Evolutionary conservation across 2,888 invertebrate species (phyloP), one percentile per base, ranked within the genome.

Genomic region (Aspidiotus destructor): DNA sequence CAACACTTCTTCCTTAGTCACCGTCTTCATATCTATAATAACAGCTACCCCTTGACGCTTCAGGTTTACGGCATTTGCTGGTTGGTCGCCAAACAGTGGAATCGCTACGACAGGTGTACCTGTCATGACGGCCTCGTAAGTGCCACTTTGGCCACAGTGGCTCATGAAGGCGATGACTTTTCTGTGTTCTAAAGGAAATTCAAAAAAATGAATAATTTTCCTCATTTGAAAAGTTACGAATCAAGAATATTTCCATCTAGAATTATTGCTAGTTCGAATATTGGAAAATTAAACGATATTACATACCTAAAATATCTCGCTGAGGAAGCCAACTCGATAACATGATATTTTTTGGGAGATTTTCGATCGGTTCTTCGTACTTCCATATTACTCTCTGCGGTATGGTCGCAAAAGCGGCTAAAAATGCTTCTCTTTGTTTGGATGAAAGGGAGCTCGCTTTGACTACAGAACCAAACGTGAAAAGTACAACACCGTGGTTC

Each of bases 141-240:
- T 16, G 28, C 54, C 63, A 48, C 41, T 28, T 54, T 41, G 40
- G 13, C 63, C 63, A 54, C 63, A 63, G 15, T 63, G 63, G 52
- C 63, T 63, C 8, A 63, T 63, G n/a, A 63, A 63, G 8, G 41
- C 63, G 13, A 41, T 54, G 13, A 63, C 63, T 10, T 63, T 63
- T 54, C n/a, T 41, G n/a, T 63, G 63, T 41, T 28, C 63, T 63
- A 28, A 52, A 41, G 42, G 41, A 60, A 41, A 40, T 13, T 5
- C 28, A 28, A 28, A 28, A 28, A 3, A 28, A 28, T 1, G 5
- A 28, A 28, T 28, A 1, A 5, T 28, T 28, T 28, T 5, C 28
- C 28, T 5, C 28, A 28, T n/a, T n/a, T n/a, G n/a, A n/a, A n/a
- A n/a, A n/a, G n/a, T n/a, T n/a, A n/a, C n/a, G n/a, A n/a, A n/a